Evolutionary conservation across 2,888 invertebrate species (phyloP), one percentile per base, ranked within the genome.

Genomic region (Mellilla xanthometata): DNA sequence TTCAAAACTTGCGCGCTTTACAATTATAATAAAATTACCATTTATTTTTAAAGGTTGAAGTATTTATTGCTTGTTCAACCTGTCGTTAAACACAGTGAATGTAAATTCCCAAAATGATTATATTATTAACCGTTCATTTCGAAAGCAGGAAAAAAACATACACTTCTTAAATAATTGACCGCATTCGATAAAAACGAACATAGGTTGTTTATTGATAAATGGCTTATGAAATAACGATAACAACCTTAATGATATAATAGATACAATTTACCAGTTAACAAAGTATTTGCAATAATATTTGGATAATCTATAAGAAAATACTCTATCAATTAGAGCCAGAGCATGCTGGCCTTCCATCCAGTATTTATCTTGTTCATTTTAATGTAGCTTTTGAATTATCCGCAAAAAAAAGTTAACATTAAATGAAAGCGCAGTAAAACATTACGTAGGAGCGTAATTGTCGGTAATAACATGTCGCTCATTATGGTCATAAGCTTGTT

Each of bases 391-490:
- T 2, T 15, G 5, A 15, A 15, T 19, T 19, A 19, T 33, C 3
- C 6, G 49, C 35, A 49, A 46, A 63, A 55, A 43, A 63, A 55
- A 43, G 33, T 64, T 63, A 67, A 66, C 67, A 71, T 72, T 67
- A 63, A 68, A 66, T 70, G 64, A 69, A 69, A 56, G 58, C 58
- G 11, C 58, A 60, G 62, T 56, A 60, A 55, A 31, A 31, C n/a
- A 19, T 31, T 31, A 60, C 49, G 65, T 64, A 64, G 62, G 62
- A 68, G 58, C 61, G 67, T 77, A 81, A 80, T 84, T 81, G 70
- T 72, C 70, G 63, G 62, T 79, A 81, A 77, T 83, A 75, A 62
- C 61, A n/a, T n/a, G n/a, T 62, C 58, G 56, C 66, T 78, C 71
- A 73, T 81, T 81, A 80, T 61, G 67, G 70, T 11, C 10, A 28